Evolutionary conservation across 2,888 invertebrate species (phyloP), one percentile per base, ranked within the genome.

Genomic region (Melolontha melolontha): DNA sequence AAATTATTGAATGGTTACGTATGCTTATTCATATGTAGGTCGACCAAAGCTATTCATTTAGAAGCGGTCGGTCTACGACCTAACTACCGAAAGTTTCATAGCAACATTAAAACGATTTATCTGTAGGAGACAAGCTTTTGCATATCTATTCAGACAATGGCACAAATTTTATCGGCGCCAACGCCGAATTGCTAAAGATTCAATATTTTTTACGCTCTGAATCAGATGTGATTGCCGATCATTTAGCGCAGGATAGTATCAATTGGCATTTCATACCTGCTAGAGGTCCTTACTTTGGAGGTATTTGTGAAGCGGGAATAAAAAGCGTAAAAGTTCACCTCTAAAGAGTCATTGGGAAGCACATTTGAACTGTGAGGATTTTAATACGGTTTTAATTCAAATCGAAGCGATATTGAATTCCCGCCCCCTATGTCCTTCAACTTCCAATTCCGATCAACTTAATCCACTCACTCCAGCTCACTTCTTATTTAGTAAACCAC

Each of bases 261-360:
- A 12, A 11, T 39, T 54, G 54, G 54, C 39, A 54, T n/a, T 54
- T 54, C 17, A 54, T 39, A 7, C 52, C 64, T 12, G 17, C 64
- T 2, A 22, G 14, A 17, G 40, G 76, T 2, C 79, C 79, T 1
- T 74, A 79, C 54, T 76, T 78, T 54, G 80, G 80, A 8, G 79
- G 80, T 6, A 27, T 80, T n/a, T 79, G 78, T 79, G 81, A 82
- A 66, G 75, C 78, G 4, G 77, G 75, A 4, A 74, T 80, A 5
- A 79, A 77, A 59, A 74, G 75, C 0, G 65, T 74, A 5, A 81
- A 82, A 69, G 64, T 59, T 62, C 78, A 79, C 71, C 65, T 80
- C 39, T 66, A 69, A 17, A 70, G 76, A n/a, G 69, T 78, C 1
- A 59, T 76, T 8, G 76, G 77, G 0, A 72, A 73, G 41, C 64